A percentile compares a stretch with the other conserved stretches of the same genome.
phyloP scores from a whole-genome alignment of 2,888 invertebrate genomes.

The Hylaea fasciaria region DNA sequence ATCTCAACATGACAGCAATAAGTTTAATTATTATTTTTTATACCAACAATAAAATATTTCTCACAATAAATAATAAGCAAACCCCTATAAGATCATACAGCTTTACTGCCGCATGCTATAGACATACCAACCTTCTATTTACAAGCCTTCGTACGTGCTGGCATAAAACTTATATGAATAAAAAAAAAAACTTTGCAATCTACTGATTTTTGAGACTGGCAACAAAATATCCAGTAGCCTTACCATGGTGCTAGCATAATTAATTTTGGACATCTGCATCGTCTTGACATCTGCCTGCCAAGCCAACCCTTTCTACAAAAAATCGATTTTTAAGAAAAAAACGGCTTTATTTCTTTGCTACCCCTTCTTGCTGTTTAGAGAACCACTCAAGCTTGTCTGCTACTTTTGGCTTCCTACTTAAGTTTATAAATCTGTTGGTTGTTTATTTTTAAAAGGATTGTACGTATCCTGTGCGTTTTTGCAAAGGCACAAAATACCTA shows the following conservation, averaged over 20 bases:
- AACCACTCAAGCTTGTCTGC: slow-evolving; percentile 38
- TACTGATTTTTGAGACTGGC: background rate
- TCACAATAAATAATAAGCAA: slow-evolving; percentile 8
- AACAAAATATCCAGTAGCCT: slow-evolving; percentile 50
- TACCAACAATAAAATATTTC: slow-evolving; percentile 8
- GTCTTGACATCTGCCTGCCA: slow-evolving; percentile 70
- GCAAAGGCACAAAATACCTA: slow-evolving; percentile 2
- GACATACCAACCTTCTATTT: background rate
- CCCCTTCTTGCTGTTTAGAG: slow-evolving; percentile 29
- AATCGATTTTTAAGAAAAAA: slow-evolving; percentile 51
- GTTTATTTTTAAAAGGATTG: slow-evolving; percentile 36
- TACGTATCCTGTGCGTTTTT: slow-evolving; percentile 10
- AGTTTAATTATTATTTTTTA: slow-evolving; percentile 4
- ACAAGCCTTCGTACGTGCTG: slow-evolving; percentile 11
- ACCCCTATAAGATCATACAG: slow-evolving; percentile 8
- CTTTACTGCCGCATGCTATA: slow-evolving; percentile 20
- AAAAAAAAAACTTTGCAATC: slow-evolving; percentile 1
- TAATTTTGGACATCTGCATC: slow-evolving; percentile 68
- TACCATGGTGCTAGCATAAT: slow-evolving; percentile 50
- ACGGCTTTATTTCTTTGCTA: slow-evolving; percentile 27
- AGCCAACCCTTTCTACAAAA: slow-evolving; percentile 48
- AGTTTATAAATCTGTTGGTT: slow-evolving; percentile 36
- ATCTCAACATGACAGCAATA: slow-evolving; percentile 3
- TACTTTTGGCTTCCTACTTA: slow-evolving; percentile 22
- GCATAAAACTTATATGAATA: background rate